Evolutionary conservation across 2,113 vertebrate species (phyloP).

Genomic region (Corythaeola cristata): DNA sequence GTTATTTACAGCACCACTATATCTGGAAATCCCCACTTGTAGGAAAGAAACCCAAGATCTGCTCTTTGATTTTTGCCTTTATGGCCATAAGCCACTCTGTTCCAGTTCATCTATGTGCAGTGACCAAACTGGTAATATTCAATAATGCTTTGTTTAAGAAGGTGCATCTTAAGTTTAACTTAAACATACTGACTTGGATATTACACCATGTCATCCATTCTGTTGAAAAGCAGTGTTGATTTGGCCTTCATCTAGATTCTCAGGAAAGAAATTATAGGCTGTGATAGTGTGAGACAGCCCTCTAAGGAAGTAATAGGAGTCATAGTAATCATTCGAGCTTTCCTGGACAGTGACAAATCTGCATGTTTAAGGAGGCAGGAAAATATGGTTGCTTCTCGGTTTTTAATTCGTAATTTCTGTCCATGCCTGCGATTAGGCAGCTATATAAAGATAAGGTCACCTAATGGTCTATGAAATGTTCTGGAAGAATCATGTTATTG

Average conservation of each 20-base stretch:
- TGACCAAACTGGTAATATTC: not conserved
- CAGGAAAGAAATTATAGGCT: not conserved
- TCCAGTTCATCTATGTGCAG: not conserved
- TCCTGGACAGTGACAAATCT: not conserved
- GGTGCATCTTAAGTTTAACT: not conserved
- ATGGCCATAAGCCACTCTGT: not conserved
- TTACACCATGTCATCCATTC: not conserved
- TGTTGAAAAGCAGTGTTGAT: not conserved
- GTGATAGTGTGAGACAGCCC: not conserved
- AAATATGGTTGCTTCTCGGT: not conserved
- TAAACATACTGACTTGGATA: not conserved
- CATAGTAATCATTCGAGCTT: not conserved
- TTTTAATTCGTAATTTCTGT: not conserved
- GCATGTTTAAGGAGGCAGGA: accelerated
- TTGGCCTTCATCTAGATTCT: not conserved
- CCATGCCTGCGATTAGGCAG: not conserved
- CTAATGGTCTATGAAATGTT: not conserved
- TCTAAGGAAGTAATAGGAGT: not conserved
- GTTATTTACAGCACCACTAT: not conserved
- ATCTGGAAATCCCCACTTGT: not conserved
- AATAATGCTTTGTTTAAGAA: not conserved
- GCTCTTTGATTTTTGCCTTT: not conserved
- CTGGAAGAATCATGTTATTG: not conserved
- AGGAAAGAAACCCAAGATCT: not conserved
- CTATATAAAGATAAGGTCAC: not conserved